Percentiles rank a stretch among this genome's conserved stretches.
Conservation (phyloP, 1,140 invertebrate species). For the Epicauta chinensis region DNA sequence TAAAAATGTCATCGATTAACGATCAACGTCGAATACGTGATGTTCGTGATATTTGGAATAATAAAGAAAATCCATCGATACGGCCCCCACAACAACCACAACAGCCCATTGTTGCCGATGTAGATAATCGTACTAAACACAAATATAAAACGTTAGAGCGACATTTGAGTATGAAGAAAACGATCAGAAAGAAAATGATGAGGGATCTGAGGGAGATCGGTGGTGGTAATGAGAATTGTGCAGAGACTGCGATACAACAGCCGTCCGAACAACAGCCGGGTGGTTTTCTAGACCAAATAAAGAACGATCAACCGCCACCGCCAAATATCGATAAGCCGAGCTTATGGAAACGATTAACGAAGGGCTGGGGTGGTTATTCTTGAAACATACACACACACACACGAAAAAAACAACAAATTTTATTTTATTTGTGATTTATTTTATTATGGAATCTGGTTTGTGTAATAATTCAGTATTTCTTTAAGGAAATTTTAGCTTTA, state of each 20-base stretch:
- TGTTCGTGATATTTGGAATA: conserved; percentile 39
- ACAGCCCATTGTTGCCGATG: conserved; percentile 20
- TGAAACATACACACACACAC: no score
- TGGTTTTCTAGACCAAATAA: conserved; percentile 42
- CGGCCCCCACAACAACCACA: conserved; percentile 1
- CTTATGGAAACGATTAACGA: conserved; percentile 42
- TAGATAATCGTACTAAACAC: conserved; percentile 34
- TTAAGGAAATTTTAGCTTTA: no score
- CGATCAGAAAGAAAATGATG: conserved; percentile 80
- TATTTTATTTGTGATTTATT: no score
- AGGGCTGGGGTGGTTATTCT: conserved; percentile 34
- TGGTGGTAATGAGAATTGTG: conserved; percentile 26
- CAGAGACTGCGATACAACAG: background rate
- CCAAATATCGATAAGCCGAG: conserved; percentile 42
- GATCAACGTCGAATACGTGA: conserved; percentile 38
- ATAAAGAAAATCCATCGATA: conserved; percentile 33
- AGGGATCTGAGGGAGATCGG: conserved; percentile 56
- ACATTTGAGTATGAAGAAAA: conserved; percentile 82
- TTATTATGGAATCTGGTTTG: no score
- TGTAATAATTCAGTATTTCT: no score
- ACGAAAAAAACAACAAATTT: no score
- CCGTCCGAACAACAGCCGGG: conserved; percentile 23
- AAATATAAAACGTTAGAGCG: conserved; percentile 65
- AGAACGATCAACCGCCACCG: conserved; percentile 40
- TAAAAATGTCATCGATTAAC: conserved; percentile 37